Conservation (phyloP, 2,888 invertebrate genomes). For the Pardosa pseudoannulata region DNA sequence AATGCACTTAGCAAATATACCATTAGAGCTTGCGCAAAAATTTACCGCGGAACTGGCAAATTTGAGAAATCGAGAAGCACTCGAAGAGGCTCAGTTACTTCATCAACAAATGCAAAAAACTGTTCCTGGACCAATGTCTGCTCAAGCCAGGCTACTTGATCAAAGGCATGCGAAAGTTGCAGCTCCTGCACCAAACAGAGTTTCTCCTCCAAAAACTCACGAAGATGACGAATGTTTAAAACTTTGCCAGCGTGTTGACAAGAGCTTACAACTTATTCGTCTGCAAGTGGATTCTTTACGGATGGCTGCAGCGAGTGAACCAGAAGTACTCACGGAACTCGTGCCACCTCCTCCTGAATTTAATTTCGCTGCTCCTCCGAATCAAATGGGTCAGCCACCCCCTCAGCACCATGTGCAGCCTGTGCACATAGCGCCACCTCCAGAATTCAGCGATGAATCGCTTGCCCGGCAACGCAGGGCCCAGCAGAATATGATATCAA, state of each 20-base stretch:
- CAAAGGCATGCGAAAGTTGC: slow-evolving; percentile 47
- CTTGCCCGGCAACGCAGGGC: slow-evolving; percentile 55
- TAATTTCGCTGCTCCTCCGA: slow-evolving; percentile 67
- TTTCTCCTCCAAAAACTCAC: slow-evolving; percentile 31
- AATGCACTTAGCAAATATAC: slow-evolving; percentile 48
- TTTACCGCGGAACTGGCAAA: slow-evolving; percentile 48
- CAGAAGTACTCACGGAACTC: slow-evolving; percentile 74
- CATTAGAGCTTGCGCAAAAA: slow-evolving; percentile 44
- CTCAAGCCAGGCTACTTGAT: slow-evolving; percentile 60
- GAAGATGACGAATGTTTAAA: slow-evolving; percentile 63
- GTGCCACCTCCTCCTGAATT: slow-evolving; percentile 76
- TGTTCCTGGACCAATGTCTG: slow-evolving; percentile 51
- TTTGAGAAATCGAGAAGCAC: slow-evolving; percentile 36
- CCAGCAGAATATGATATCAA: slow-evolving; percentile 59
- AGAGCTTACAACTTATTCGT: slow-evolving; percentile 73
- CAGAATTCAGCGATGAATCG: slow-evolving; percentile 89
- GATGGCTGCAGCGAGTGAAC: slow-evolving; percentile 73
- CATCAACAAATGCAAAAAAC: slow-evolving; percentile 12
- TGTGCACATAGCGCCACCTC: slow-evolving; percentile 82
- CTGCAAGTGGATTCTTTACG: slow-evolving; percentile 73
- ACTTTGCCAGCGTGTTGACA: slow-evolving; percentile 72
- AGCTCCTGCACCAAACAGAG: slow-evolving; percentile 39
- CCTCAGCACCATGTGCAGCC: slow-evolving; percentile 31
- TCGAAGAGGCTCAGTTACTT: slow-evolving; percentile 15
- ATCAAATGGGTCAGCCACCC: slow-evolving; percentile 25